Base-by-base conservation (phyloP, 2,797 vertebrate species). In the Bryconaethiops microstoma region DNA sequence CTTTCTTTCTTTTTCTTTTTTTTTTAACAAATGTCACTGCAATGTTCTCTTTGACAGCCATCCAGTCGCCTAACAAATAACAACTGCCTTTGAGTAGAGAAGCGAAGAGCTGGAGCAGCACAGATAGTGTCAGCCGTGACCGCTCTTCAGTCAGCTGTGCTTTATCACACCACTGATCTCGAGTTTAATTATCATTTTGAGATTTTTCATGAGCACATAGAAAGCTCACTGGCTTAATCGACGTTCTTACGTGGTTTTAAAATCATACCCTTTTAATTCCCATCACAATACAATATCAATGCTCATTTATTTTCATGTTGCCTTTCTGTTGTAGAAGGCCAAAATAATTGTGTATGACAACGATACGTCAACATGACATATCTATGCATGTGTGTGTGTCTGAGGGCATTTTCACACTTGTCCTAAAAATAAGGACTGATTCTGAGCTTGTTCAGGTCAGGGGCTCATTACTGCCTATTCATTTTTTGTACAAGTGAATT, bases 1-100 rank as follows among this genome's bases (percentile, higher is more conserved):
- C 64, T 19, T 40, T 77, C 85, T 82, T 42, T 42, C 48, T 84
- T 88, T 82, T 89, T 86, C 82, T 83, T 74, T 45, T 68, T 23
- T 42, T 76, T 69, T n/a, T 25, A 75, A 48, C 25, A 64, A 25
- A 70, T n/a, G 23, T 70, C 68, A 70, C 45, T 70, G 45, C 68
- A 52, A 1, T 70, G 45, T 52, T 64, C 59, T 48, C 21, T 77
- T n/a, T 77, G 60, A 67, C 52, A 72, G 70, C 29, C 52, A 57
- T 72, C 68, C 16, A 48, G 21, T 63, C 23, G 42, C 74, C 74
- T 63, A 76, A 63, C 57, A 76, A 64, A 21, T 72, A 57, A 19
- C 70, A 55, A 71, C n/a, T 50, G 16, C 16, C 17, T 57, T 72
- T 57, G 50, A 54, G 29, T 72, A 55, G 25, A 55, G 19, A 55